These are phyloP conservation scores for Penaeus chinensis DNA, from an alignment of 1,140 invertebrate species.

Conservation along the genomic window DNA sequence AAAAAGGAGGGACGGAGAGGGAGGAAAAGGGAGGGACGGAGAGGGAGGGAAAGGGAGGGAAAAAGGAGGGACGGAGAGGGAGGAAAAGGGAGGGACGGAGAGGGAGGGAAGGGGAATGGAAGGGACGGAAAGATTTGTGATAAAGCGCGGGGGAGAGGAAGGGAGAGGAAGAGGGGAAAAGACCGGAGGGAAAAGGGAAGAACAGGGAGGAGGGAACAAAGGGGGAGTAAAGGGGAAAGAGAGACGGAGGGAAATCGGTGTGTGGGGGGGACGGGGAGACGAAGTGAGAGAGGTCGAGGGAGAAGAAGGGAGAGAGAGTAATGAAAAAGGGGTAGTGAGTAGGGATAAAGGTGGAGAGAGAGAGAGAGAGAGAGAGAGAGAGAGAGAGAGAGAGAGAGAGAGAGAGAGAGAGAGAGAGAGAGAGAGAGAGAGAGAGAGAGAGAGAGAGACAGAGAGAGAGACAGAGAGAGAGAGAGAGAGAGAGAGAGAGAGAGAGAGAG, in stretches of 20 bases:
- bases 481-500: too few relatives aligned
- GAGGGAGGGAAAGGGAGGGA: not conserved
- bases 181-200: not conserved
- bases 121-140: too few relatives aligned
- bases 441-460: not conserved
- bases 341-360: not conserved
- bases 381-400: not conserved
- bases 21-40: not conserved
- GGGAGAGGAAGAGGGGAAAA: not conserved
- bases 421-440: not conserved
- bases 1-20: not conserved
- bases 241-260: too few relatives aligned
- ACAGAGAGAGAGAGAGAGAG: not conserved
- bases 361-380: slow-evolving; percentile 2
- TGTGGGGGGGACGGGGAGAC: not conserved
- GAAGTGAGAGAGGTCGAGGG: not conserved
- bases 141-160: too few relatives aligned
- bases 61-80: not conserved
- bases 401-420: not conserved
- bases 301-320: not conserved
- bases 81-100: not conserved
- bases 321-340: too few relatives aligned
- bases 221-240: not conserved
- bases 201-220: too few relatives aligned
- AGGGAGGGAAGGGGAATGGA: not conserved